A percentile compares a stretch with the other conserved stretches of the same genome.
phyloP scores from a whole-genome alignment of 2,888 invertebrate species.

The Drosophila tanythrix region DNA sequence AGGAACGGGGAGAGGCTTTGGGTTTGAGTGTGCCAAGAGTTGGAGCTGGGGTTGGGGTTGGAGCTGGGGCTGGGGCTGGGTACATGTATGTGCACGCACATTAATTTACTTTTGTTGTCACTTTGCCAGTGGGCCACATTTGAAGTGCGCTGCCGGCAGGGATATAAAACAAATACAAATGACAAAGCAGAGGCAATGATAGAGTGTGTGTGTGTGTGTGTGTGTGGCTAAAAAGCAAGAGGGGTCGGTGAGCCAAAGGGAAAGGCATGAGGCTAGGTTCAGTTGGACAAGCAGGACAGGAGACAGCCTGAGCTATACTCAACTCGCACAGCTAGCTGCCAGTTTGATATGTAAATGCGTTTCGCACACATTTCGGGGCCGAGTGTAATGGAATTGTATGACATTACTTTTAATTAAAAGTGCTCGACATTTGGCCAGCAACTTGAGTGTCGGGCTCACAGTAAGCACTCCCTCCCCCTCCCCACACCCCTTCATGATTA shows the following conservation, averaged over 20 bases:
- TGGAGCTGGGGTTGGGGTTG: not conserved
- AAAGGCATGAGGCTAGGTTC: not conserved
- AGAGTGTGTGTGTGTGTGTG: constrained; percentile 12
- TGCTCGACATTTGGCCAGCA: constrained; percentile 81
- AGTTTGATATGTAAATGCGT: constrained; percentile 79
- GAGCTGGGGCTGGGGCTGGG: constrained; percentile 17
- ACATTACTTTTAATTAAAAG: constrained; percentile 84
- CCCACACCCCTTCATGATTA: not conserved
- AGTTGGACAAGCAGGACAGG: constrained; percentile 29
- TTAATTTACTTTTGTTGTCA: constrained; percentile 82
- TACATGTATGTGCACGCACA: constrained; percentile 75
- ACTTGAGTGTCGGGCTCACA: constrained; percentile 58
- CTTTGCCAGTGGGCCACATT: constrained; percentile 81
- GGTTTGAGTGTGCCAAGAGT: constrained; percentile 14
- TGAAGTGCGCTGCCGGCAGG: constrained; percentile 75
- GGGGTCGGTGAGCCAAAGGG: not conserved
- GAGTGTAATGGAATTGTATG: constrained; percentile 81
- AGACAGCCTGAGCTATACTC: constrained; percentile 35
- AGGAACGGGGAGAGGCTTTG: not conserved
- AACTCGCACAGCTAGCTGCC: constrained; percentile 39
- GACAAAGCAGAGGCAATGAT: constrained; percentile 65
- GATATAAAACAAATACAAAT: constrained; percentile 80
- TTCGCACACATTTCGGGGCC: constrained; percentile 77
- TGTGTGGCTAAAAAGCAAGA: constrained; percentile 1
- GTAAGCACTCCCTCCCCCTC: constrained; percentile 12